Evolutionary conservation across 2,888 invertebrate species (phyloP).

Genomic region (Leucoptera coffeella): DNA sequence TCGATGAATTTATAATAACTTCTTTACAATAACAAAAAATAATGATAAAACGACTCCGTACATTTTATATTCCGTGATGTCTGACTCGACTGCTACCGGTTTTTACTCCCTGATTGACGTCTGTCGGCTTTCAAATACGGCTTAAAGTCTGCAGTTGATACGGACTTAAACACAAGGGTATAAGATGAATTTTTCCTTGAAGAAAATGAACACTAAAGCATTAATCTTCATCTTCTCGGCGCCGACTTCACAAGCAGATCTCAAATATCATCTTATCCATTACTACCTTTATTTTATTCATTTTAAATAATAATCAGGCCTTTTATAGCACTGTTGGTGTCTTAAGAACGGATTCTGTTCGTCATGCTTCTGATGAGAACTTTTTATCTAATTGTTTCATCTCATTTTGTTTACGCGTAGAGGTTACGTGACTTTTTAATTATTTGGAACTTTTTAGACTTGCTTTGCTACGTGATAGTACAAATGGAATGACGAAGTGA

Average conservation of each 20-base stretch:
- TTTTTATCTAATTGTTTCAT: no score
- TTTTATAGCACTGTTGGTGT: constrained; percentile 8
- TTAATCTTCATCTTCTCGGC: no score
- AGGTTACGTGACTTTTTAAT: no score
- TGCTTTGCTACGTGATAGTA: no score
- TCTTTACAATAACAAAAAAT: no score
- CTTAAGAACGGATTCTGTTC: constrained; percentile 3
- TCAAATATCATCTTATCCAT: constrained; percentile 50
- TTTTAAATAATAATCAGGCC: constrained; percentile 43
- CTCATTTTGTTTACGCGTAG: no score
- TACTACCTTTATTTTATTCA: constrained; percentile 32
- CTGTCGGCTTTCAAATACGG: constrained; percentile 43
- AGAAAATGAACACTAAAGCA: constrained; percentile 5
- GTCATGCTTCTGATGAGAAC: constrained; percentile 2
- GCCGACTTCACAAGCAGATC: constrained; percentile 36
- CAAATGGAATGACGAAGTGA: no score
- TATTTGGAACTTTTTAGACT: no score
- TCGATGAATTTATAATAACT: no score
- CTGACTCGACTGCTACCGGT: constrained; percentile 46
- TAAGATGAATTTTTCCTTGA: constrained; percentile 12
- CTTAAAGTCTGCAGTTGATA: no score
- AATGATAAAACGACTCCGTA: background rate
- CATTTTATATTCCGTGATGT: constrained; percentile 14
- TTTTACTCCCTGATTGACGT: constrained; percentile 51
- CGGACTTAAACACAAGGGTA: constrained; percentile 7